A percentile compares a stretch with the other conserved stretches of the same genome.
These are phyloP conservation scores for Oedothorax gibbosus DNA, from an alignment of 1,140 invertebrate genomes.

Conservation along the genomic window DNA sequence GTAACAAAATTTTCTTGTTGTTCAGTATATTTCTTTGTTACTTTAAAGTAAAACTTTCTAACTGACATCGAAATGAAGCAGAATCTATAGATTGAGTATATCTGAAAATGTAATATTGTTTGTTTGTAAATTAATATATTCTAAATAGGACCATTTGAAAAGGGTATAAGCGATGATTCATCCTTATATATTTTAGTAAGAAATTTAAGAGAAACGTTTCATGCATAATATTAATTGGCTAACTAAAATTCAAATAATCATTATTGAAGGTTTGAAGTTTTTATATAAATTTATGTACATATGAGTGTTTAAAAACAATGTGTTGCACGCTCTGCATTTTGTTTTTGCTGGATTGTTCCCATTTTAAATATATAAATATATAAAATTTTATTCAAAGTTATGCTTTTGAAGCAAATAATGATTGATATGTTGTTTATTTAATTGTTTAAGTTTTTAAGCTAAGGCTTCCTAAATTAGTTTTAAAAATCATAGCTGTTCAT, in stretches of 20 bases:
- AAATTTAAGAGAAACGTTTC: neutral
- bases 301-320: neutral
- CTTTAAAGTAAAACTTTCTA: neutral
- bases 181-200: neutral
- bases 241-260: conserved; percentile 4
- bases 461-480: neutral
- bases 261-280: neutral
- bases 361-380: neutral
- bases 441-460: neutral
- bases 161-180: neutral
- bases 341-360: neutral
- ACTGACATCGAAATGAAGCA: neutral
- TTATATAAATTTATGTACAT: neutral
- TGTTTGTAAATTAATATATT: neutral
- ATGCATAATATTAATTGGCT: neutral
- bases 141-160: neutral
- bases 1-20: neutral
- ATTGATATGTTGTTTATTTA: neutral
- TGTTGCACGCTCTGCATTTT: conserved; percentile 12
- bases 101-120: neutral
- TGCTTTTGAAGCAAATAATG: neutral
- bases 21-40: neutral
- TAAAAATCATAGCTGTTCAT: neutral
- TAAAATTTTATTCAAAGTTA: neutral
- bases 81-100: neutral